A percentile compares a stretch with the other conserved stretches of the same genome.
Evolutionary conservation across 2,888 invertebrate species (phyloP).

Genomic region (Cataglyphis albicans): DNA sequence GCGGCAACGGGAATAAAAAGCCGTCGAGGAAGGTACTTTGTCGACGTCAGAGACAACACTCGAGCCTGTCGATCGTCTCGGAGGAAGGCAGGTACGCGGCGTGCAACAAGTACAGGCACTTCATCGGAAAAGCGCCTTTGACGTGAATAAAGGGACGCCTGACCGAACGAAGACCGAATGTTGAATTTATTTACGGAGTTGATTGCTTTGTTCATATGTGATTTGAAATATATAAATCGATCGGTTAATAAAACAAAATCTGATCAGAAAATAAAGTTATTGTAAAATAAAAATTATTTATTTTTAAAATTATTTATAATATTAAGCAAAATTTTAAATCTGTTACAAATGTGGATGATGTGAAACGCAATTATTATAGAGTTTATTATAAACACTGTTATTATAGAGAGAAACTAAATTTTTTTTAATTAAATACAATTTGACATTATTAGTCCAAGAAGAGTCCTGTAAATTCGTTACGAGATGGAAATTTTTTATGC

Average conservation of each 20-base stretch:
- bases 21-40: constrained; percentile 71
- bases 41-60: constrained; percentile 72
- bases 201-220: constrained; percentile 2
- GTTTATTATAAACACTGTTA: not conserved
- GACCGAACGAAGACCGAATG: constrained; percentile 15
- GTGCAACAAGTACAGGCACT: constrained; percentile 79
- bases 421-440: constrained; percentile 7
- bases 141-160: constrained; percentile 68
- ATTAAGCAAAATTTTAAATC: not conserved
- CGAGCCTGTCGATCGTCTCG: constrained; percentile 78
- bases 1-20: constrained; percentile 85
- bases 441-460: not conserved
- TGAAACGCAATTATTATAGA: not conserved
- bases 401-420: constrained; percentile 16
- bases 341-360: not conserved
- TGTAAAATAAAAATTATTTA: not conserved
- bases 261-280: not conserved
- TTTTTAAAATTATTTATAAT: not conserved
- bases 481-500: constrained; percentile 9
- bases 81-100: constrained; percentile 73
- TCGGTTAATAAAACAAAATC: not conserved
- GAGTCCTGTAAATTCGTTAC: constrained; percentile 8
- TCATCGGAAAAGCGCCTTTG: constrained; percentile 80
- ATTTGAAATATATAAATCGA: constrained; percentile 8
- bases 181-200: constrained; percentile 30